Evolutionary conservation across 1,140 invertebrate genomes (phyloP).

Genomic region (Drosophila seguyi): DNA sequence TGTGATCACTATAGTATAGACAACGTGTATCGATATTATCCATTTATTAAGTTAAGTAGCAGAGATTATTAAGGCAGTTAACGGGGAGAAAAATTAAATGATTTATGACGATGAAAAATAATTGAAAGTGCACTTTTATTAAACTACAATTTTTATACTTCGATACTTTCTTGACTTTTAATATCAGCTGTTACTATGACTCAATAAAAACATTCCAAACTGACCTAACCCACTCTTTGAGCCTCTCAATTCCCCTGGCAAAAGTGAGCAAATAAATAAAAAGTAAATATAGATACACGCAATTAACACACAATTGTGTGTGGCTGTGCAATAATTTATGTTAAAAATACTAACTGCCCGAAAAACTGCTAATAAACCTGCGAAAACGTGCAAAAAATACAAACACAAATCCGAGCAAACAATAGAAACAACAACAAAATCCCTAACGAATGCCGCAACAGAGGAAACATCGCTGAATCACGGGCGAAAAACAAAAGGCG

Average conservation of each 20-base stretch:
- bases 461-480: conserved; percentile 42
- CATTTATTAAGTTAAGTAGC: background rate
- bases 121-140: background rate
- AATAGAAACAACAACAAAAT: conserved; percentile 18
- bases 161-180: too few relatives aligned
- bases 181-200: background rate
- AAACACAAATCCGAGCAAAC: conserved; percentile 38
- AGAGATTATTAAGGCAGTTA: background rate
- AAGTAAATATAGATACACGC: conserved; percentile 36
- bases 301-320: conserved; percentile 45
- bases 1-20: background rate
- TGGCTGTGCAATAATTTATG: conserved; percentile 43
- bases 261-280: conserved; percentile 16
- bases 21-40: background rate
- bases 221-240: conserved; percentile 26
- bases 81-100: background rate
- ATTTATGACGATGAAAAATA: background rate
- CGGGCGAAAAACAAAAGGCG: conserved; percentile 27
- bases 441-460: conserved; percentile 32
- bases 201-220: background rate
- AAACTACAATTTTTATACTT: too few relatives aligned
- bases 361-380: conserved; percentile 49
- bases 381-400: conserved; percentile 71
- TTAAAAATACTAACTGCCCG: conserved; percentile 46
- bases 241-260: conserved; percentile 16